Evolutionary conservation across 2,113 vertebrate genomes (phyloP).

Genomic region (Osmerus mordax): DNA sequence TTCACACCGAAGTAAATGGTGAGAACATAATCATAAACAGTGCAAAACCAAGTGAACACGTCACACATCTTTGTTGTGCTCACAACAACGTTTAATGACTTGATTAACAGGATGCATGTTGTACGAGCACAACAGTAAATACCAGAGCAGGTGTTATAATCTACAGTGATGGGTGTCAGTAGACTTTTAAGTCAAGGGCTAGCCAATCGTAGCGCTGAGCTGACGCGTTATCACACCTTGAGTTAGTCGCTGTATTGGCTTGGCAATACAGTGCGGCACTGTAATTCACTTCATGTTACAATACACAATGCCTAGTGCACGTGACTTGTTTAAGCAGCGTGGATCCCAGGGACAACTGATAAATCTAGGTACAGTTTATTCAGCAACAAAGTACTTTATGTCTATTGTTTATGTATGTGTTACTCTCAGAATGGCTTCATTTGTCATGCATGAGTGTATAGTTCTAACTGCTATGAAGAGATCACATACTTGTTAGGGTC

Average conservation of each 20-base stretch:
- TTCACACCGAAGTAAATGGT: neutral
- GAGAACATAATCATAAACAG: neutral
- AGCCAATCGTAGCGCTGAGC: neutral
- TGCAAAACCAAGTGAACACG: neutral
- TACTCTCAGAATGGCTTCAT: neutral
- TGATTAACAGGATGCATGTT: neutral
- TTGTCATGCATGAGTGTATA: neutral
- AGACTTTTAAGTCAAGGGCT: neutral
- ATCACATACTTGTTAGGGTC: neutral
- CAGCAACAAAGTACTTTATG: neutral
- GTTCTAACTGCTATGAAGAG: neutral
- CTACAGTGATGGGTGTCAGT: neutral
- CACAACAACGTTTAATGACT: too few relatives aligned
- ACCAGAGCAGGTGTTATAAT: neutral
- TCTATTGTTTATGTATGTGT: neutral
- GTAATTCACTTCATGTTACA: too few relatives aligned
- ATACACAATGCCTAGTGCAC: too few relatives aligned
- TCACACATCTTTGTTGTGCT: neutral
- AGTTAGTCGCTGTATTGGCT: neutral
- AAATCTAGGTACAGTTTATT: too few relatives aligned
- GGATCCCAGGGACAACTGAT: too few relatives aligned
- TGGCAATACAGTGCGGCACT: neutral
- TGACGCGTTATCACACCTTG: neutral
- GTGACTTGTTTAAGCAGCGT: too few relatives aligned
- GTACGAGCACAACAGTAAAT: neutral